These are phyloP conservation scores for Vanessa atalanta DNA, from an alignment of 1,140 invertebrate species.

Conservation along the genomic window DNA sequence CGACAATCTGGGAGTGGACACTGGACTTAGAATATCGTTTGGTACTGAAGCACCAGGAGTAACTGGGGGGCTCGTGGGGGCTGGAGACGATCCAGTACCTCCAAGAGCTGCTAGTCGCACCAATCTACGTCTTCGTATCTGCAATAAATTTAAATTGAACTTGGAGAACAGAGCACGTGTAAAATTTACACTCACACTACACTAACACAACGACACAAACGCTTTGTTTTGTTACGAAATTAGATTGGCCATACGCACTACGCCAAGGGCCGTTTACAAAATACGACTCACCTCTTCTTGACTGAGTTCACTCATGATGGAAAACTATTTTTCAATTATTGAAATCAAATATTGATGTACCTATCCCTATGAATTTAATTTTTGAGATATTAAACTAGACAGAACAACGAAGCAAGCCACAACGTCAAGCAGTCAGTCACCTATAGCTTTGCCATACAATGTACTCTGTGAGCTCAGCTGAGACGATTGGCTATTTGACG, in stretches of 20 bases:
- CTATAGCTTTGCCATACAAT: conserved; percentile 65
- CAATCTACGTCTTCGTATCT: conserved; percentile 74
- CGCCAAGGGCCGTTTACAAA: conserved; percentile 69
- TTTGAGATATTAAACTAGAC: conserved; percentile 55
- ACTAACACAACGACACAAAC: conserved; percentile 58
- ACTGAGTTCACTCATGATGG: conserved; percentile 87
- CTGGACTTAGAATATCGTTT: conserved; percentile 55
- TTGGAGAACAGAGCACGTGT: conserved; percentile 56
- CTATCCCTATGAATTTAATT: conserved; percentile 49
- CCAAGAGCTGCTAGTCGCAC: conserved; percentile 67
- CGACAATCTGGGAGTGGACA: conserved; percentile 49
- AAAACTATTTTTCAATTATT: conserved; percentile 43
- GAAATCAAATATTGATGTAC: conserved; percentile 46
- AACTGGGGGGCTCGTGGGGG: conserved; percentile 59
- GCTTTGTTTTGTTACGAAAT: conserved; percentile 81
- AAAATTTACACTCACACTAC: conserved; percentile 48
- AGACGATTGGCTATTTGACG: conserved; percentile 67
- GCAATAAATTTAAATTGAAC: conserved; percentile 49
- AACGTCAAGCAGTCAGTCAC: conserved; percentile 80
- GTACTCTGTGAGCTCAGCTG: conserved; percentile 62
- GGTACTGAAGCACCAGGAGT: conserved; percentile 68
- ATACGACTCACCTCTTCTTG: conserved; percentile 86
- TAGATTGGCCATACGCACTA: conserved; percentile 77
- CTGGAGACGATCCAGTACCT: conserved; percentile 56
- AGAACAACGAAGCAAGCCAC: conserved; percentile 72